Evolutionary conservation across 1,140 invertebrate species (phyloP).

Genomic region (Ostrea edulis): DNA sequence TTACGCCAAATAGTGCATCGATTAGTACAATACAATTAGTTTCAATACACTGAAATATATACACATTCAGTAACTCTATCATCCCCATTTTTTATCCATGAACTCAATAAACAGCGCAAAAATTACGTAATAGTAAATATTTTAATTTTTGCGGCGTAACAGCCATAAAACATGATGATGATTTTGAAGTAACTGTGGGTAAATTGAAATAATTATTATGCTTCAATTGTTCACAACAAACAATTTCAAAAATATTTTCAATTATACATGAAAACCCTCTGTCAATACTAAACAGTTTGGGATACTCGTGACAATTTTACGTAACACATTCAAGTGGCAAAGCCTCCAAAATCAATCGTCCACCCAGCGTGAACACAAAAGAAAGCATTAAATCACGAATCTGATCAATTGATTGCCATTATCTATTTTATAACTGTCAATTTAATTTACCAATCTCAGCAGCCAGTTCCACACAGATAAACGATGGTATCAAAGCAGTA

Average conservation of each 20-base stretch:
- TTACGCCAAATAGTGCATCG: too few species aligned
- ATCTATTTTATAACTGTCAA: conserved; percentile 21
- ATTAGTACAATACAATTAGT: too few species aligned
- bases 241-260: not conserved
- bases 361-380: conserved; percentile 10
- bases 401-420: conserved; percentile 17
- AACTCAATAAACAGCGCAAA: too few species aligned
- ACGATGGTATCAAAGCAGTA: not conserved
- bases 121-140: too few species aligned
- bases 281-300: not conserved
- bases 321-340: conserved; percentile 7
- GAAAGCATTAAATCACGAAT: conserved; percentile 32
- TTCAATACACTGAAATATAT: too few species aligned
- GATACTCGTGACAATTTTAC: conserved; percentile 16
- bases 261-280: not conserved
- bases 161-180: not conserved
- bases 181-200: not conserved
- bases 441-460: not conserved
- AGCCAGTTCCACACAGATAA: not conserved
- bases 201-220: not conserved
- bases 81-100: too few species aligned
- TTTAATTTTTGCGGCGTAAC: not conserved
- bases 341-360: conserved; percentile 17
- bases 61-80: too few species aligned
- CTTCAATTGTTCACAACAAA: conserved; percentile 18